Percentiles rank a stretch among this genome's conserved stretches.
These are phyloP conservation scores for Cryptus viduatorius DNA, from an alignment of 2,888 invertebrate species.

Conservation along the genomic window DNA sequence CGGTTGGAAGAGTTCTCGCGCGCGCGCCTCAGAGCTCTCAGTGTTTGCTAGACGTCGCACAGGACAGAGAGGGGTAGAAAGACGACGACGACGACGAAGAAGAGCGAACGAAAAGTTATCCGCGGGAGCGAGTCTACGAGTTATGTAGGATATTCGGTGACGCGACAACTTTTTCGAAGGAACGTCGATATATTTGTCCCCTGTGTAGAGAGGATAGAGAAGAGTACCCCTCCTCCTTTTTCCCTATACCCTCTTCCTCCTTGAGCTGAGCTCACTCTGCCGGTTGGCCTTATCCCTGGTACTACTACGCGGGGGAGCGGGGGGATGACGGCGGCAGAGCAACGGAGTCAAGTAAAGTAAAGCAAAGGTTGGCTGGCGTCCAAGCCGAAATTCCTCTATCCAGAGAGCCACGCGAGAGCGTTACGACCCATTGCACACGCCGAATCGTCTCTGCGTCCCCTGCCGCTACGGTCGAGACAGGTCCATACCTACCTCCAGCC, in stretches of 20 bases:
- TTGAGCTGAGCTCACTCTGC: constrained; percentile 53
- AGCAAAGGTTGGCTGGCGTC: constrained; percentile 81
- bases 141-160: constrained; percentile 80
- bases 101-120: constrained; percentile 73
- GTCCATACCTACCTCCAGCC: constrained; percentile 75
- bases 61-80: constrained; percentile 43
- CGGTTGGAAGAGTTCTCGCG: constrained; percentile 37
- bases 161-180: constrained; percentile 81
- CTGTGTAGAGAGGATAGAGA: constrained; percentile 66
- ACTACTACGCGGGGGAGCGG: constrained; percentile 34
- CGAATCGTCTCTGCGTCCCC: constrained; percentile 80
- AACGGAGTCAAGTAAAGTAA: constrained; percentile 80
- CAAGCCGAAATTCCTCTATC: constrained; percentile 79
- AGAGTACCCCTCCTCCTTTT: constrained; percentile 72
- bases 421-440: constrained; percentile 82
- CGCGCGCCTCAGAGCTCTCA: constrained; percentile 33
- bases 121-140: constrained; percentile 73
- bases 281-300: constrained; percentile 61
- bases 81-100: constrained; percentile 62
- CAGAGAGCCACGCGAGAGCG: constrained; percentile 74
- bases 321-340: constrained; percentile 56
- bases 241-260: constrained; percentile 57
- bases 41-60: constrained; percentile 64
- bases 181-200: constrained; percentile 80
- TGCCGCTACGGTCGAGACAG: constrained; percentile 75